Percentiles rank a stretch among this genome's conserved stretches.
phyloP scores from a whole-genome alignment of 2,797 vertebrate species.

The Sibirionetta formosa region DNA sequence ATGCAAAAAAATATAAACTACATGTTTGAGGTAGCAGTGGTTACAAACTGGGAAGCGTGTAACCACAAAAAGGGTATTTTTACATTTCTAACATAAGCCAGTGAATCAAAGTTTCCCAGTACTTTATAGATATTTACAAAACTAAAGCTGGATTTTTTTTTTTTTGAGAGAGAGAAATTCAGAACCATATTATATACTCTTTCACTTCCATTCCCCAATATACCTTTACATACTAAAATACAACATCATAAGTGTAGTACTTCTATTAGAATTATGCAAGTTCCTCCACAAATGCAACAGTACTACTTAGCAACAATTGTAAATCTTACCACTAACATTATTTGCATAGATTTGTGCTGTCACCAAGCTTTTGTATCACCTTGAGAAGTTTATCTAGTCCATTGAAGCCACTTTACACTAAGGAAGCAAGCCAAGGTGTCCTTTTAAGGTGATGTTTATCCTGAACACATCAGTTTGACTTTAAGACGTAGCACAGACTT shows the following conservation, averaged over 20 bases:
- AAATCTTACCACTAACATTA: neutral
- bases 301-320: neutral
- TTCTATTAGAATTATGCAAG: neutral
- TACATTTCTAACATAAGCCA: constrained; percentile 13
- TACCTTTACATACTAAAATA: neutral
- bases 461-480: constrained; percentile 2
- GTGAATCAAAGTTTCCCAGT: neutral
- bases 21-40: constrained; percentile 1
- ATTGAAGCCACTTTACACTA: neutral
- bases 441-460: constrained; percentile 57
- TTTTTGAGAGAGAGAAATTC: neutral
- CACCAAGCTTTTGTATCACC: neutral
- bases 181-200: neutral
- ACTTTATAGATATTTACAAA: neutral
- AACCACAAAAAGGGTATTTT: constrained; percentile 21
- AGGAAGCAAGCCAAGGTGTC: neutral
- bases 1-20: constrained; percentile 24
- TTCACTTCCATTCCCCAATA: neutral
- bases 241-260: neutral
- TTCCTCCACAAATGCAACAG: neutral
- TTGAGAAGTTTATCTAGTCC: neutral
- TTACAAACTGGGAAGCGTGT: constrained; percentile 20
- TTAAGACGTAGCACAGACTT: neutral
- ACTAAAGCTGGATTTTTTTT: neutral
- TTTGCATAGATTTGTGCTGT: neutral